phyloP scores from a whole-genome alignment of 2,888 invertebrate species.

The Mimumesa dahlbomi region DNA sequence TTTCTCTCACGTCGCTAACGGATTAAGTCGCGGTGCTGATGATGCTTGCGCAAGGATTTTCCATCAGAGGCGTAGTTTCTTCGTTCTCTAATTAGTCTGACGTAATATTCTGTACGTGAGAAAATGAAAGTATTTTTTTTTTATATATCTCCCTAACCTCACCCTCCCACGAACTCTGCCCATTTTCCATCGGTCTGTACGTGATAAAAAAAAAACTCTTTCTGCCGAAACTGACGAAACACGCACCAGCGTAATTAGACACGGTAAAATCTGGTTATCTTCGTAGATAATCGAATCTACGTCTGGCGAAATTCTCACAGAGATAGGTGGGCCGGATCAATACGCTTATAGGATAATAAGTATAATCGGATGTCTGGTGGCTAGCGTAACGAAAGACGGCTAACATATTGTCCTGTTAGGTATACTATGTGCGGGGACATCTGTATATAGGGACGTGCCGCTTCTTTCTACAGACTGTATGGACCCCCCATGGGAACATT shows the following conservation, averaged over 20 bases:
- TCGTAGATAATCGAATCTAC: background rate
- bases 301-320: conserved; percentile 40
- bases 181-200: too few relatives aligned
- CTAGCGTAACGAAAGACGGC: conserved; percentile 69
- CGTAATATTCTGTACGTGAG: conserved; percentile 56
- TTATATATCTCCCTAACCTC: too few relatives aligned
- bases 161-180: too few relatives aligned
- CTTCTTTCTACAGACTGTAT: conserved; percentile 28
- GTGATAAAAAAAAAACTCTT: too few relatives aligned
- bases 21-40: too few relatives aligned
- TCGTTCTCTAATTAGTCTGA: conserved; percentile 55
- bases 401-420: conserved; percentile 73
- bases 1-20: too few relatives aligned
- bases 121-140: too few relatives aligned
- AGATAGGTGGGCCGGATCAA: conserved; percentile 35
- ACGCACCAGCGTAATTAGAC: too few relatives aligned
- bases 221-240: too few relatives aligned
- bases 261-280: too few relatives aligned
- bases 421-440: conserved; percentile 37
- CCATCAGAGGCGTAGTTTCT: conserved; percentile 42
- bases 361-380: conserved; percentile 65
- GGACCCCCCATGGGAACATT: conserved; percentile 80
- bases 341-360: conserved; percentile 59
- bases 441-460: conserved; percentile 23
- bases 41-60: conserved; percentile 51